Evolutionary conservation across 2,888 invertebrate species (phyloP), one percentile per base, ranked within the genome.

Genomic region (Philereme transversata): DNA sequence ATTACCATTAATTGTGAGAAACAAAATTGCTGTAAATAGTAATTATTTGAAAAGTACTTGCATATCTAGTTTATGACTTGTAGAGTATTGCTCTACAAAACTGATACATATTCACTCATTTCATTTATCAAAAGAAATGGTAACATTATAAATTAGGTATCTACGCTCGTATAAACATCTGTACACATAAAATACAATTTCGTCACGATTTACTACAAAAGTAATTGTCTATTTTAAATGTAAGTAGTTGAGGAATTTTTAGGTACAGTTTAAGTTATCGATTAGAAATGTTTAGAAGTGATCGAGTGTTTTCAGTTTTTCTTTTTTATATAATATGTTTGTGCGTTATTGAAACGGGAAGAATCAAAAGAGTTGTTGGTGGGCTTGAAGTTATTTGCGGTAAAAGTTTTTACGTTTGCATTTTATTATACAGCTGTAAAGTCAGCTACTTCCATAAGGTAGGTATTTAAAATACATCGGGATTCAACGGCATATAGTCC

Each of bases 331-430:
- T 52, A 55, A 38, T 70, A 67, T 68, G 55, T 51, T 61, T 62
- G 35, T 58, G 59, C 62, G 36, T 66, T 57, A 56, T 69, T 53
- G 69, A 75, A 49, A 68, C 77, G 61, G 71, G 79, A 45, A 84
- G 91, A 77, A 76, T 88, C 35, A 90, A 86, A 72, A 78, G 91
- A 75, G 83, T 91, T 47, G 73, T 90, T 56, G 84, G 82, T 41
- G 91, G 86, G 40, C 59, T 60, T 40, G 79, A 81, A 65, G 82
- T 90, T 5, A 62, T 75, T 56, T 90, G 88, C 72, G 91, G 91
- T 91, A 89, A 64, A 40, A 51, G 10, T 51, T 10, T 45, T 34
- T 44, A 49, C 43, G 41, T 10, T 43, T 10, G n/a, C 10, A 9
- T 5, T 5, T 40, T 40, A 40, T 40, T 40, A 4, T 22, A 2